Evolutionary conservation across 2,888 invertebrate species (phyloP).

Genomic region (Drosophila neutralis): DNA sequence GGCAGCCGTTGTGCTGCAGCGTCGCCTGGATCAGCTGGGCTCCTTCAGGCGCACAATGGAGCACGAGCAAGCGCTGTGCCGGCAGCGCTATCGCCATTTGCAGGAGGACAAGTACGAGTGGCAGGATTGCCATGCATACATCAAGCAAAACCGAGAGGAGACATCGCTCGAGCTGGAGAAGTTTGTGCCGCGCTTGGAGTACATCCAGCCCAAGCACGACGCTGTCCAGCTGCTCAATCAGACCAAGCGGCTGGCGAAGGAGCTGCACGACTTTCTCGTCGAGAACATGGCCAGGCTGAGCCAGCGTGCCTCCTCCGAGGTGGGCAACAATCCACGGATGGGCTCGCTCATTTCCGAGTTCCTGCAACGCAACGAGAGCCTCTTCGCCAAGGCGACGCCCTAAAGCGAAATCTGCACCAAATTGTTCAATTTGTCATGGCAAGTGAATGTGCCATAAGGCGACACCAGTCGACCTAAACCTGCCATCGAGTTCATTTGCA

Average conservation of each 20-base stretch:
- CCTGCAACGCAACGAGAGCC: conserved; percentile 26
- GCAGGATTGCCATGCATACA: conserved; percentile 16
- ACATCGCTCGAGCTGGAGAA: fast-evolving
- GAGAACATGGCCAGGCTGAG: neutral
- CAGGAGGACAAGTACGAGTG: conserved; percentile 38
- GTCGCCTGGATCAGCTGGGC: conserved; percentile 25
- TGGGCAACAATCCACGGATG: neutral
- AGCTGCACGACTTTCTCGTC: conserved; percentile 7
- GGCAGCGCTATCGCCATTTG: conserved; percentile 39
- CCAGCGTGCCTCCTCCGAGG: fast-evolving
- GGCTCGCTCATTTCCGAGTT: conserved; percentile 18
- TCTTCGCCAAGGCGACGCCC: conserved; percentile 8
- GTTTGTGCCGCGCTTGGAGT: conserved; percentile 4
- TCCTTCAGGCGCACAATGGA: conserved; percentile 41
- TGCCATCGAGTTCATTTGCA: conserved; percentile 63
- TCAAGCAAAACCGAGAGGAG: neutral
- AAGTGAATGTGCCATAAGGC: conserved; percentile 31
- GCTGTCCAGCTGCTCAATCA: conserved; percentile 6
- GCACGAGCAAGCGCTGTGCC: conserved; percentile 39
- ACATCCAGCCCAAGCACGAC: conserved; percentile 9
- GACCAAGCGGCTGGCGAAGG: conserved; percentile 14
- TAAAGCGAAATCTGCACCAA: conserved; percentile 54
- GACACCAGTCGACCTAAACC: conserved; percentile 35
- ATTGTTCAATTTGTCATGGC: conserved; percentile 69
- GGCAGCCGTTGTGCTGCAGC: conserved; percentile 13